Conservation (phyloP, 2,113 vertebrate species). For the Scalopus aquaticus region DNA sequence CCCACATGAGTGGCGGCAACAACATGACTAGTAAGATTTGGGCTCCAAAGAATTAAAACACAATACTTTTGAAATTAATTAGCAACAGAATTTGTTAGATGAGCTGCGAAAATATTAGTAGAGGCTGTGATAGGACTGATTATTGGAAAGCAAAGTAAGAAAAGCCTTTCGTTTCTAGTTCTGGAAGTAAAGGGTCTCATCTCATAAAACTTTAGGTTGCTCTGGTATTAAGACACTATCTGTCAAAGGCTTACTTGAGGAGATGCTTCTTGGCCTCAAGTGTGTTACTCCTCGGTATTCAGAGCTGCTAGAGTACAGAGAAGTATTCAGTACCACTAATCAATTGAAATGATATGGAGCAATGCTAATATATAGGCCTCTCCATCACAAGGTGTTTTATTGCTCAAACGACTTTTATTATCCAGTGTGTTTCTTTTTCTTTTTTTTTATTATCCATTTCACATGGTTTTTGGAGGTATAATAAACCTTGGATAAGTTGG, state of each 20-base stretch:
- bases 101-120: background rate
- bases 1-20: background rate
- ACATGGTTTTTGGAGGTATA: slow-evolving; percentile 19
- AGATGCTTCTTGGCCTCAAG: background rate
- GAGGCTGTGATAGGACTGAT: background rate
- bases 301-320: background rate
- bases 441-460: slow-evolving; percentile 26
- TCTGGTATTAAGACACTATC: background rate
- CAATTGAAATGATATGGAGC: background rate
- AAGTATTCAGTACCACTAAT: background rate
- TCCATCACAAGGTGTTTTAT: background rate
- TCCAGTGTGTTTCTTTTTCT: slow-evolving; percentile 10
- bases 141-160: background rate
- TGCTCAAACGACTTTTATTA: slow-evolving; percentile 42
- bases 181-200: background rate
- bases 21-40: background rate
- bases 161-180: background rate
- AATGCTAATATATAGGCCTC: slow-evolving; percentile 11
- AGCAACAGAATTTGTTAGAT: background rate
- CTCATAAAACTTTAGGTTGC: background rate
- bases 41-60: background rate
- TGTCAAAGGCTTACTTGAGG: background rate
- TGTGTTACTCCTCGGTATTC: background rate
- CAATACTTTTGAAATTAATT: slow-evolving; percentile 22
- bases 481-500: slow-evolving; percentile 43